Conservation (phyloP, 2,797 vertebrate genomes). For the Masticophis lateralis region DNA sequence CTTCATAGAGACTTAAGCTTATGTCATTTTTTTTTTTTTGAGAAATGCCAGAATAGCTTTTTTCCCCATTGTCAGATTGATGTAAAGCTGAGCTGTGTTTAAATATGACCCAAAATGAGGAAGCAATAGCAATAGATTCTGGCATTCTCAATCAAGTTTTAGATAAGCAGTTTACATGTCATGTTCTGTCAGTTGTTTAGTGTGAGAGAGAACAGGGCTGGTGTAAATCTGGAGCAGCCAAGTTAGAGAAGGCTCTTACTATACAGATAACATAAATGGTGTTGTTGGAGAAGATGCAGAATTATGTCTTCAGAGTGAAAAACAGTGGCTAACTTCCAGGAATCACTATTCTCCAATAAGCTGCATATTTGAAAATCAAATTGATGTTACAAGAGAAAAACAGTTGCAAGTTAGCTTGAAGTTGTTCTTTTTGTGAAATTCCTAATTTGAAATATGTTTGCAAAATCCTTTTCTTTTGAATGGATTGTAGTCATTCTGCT, state of each 20-base stretch:
- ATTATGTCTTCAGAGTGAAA: not conserved
- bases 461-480: not conserved
- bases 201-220: not conserved
- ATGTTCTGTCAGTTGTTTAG: slow-evolving; percentile 38
- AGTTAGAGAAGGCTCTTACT: not conserved
- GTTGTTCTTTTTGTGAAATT: not conserved
- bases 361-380: slow-evolving; percentile 42
- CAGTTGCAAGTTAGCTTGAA: slow-evolving; percentile 8
- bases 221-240: not conserved
- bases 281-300: slow-evolving; percentile 40
- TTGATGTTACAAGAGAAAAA: slow-evolving; percentile 38
- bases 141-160: not conserved
- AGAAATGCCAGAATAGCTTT: slow-evolving; percentile 2
- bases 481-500: not conserved
- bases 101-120: slow-evolving; percentile 1
- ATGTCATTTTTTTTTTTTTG: not conserved
- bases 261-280: slow-evolving; percentile 43
- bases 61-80: not conserved
- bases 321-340: slow-evolving; percentile 53
- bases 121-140: not conserved
- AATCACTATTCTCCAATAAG: slow-evolving; percentile 50
- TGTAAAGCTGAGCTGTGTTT: slow-evolving; percentile 13
- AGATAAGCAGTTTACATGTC: slow-evolving; percentile 21
- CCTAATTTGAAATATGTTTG: not conserved
- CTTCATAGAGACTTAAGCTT: not conserved